A percentile compares a stretch with the other conserved stretches of the same genome.
phyloP scores from a whole-genome alignment of 2,797 vertebrate genomes.

The Holocentrus rufus region DNA sequence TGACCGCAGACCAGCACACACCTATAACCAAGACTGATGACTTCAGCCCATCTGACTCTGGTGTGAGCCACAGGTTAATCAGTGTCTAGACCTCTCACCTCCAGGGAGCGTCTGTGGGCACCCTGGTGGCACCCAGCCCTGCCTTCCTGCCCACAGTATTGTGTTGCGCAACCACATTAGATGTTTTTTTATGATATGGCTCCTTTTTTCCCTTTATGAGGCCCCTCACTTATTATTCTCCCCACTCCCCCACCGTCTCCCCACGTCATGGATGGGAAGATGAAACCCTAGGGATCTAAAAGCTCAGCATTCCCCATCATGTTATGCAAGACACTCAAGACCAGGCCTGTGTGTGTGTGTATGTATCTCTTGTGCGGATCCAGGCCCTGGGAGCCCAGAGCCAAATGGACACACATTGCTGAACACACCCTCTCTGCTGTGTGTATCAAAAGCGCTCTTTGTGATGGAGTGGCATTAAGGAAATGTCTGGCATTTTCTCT shows the following conservation, averaged over 20 bases:
- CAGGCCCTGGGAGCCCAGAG: conserved; percentile 35
- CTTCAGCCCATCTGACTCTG: conserved; percentile 8
- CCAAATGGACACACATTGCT: conserved; percentile 26
- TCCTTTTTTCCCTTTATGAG: conserved; percentile 3
- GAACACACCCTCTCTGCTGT: background rate
- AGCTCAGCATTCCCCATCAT: conserved; percentile 29
- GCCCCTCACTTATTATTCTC: background rate
- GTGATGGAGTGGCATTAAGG: conserved; percentile 9
- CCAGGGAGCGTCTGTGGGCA: conserved; percentile 15
- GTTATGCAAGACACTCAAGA: conserved; percentile 65
- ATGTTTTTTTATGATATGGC: conserved; percentile 2
- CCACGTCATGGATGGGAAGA: background rate
- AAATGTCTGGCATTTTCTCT: conserved; percentile 19
- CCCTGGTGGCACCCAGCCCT: background rate
- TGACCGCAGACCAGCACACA: conserved; percentile 13
- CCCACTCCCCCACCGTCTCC: background rate
- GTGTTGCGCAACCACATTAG: conserved; percentile 8
- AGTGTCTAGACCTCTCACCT: conserved; percentile 39
- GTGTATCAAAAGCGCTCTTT: conserved; percentile 26
- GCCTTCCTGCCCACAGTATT: background rate
- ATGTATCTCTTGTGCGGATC: conserved; percentile 12
- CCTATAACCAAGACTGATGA: conserved; percentile 14
- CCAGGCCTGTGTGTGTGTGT: conserved; percentile 53
- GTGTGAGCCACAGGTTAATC: conserved; percentile 36
- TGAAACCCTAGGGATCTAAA: conserved; percentile 35